Base-by-base conservation (phyloP, 2,888 invertebrate genomes). In the Andricus curvator region DNA sequence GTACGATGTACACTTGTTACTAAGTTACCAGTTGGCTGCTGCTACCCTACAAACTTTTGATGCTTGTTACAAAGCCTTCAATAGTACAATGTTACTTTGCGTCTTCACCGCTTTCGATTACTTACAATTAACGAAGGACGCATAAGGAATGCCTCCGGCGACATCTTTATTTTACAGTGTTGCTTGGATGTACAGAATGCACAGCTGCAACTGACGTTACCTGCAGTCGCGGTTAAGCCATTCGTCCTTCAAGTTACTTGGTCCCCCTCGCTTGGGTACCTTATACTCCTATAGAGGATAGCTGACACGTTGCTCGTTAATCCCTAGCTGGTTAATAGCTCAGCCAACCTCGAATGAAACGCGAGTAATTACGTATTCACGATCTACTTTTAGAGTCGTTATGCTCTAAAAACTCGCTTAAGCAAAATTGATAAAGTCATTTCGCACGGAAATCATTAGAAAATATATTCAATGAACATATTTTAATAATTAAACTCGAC, bases 141-240 rank as follows among this genome's bases (percentile, higher is more conserved):
- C 17, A 64, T 64, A 64, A 29, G 74, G 74, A 74, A 74, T 74
- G 74, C 74, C 56, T 56, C 33, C 56, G 56, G 74, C 56, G 74
- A 74, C 74, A 74, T 74, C 74, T 74, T 74, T 74, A 74, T 74
- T 74, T 56, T 74, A 51, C 51, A 51, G 70, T 70, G 70, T 29
- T 70, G 74, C 13, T 33, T 37, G 74, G 51, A 74, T 74, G 33
- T n/a, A 56, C 74, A 56, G 74, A 74, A 74, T 74, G 56, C 74
- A 51, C 74, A 74, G 74, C 74, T 74, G 74, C 74, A 74, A 51
- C 74, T 74, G 74, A 74, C 56, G 56, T 74, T 74, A 74, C 56
- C 33, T 74, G 74, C 74, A 74, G 56, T 74, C 56, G 56, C 37
- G n/a, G 74, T 51, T 74, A 74, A 74, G 33, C 56, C 56, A 56